Base-by-base conservation (phyloP, 2,888 invertebrate species). In the Ashinkailepas kermadecensis region DNA sequence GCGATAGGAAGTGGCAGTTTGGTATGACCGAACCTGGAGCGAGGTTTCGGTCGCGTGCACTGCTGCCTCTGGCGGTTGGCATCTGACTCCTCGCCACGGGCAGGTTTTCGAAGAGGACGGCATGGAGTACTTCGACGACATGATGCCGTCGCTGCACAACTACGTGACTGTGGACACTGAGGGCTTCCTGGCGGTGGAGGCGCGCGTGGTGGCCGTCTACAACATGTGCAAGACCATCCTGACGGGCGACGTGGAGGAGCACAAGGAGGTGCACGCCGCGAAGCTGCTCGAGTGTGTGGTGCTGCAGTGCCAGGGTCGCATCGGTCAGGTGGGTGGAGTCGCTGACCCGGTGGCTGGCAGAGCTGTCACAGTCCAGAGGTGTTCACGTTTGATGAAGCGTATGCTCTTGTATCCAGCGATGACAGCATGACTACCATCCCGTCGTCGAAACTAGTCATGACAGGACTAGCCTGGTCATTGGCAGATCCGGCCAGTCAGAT, bases 61-160 rank as follows among this genome's bases (percentile, higher is more conserved):
- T 4, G 39, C 39, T 39, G 39, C 39, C 39, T 39, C 4, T 39
- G 39, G 39, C 39, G 39, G 39, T 39, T 39, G 39, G 39, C 39
- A 39, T 39, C 15, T 21, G 21, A 62, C 82, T 78, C 83, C 82
- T 3, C 23, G 23, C 65, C 65, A 8, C 9, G 9, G 13, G 7
- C 88, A 92, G 87, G 93, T 96, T 85, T 97, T 98, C 87, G 94
- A 96, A 89, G 95, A 95, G 86, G 96, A 97, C 87, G 97, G 96
- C 74, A 92, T 93, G 82, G 98, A 98, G 87, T 98, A 96, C 89
- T 99, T 99, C 88, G 92, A 93, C 83, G 99, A 99, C 86, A 96
- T 99, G 94, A 98, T 99, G 97, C 97, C 99, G 0, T 94, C 96
- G 11, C 90, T 99, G 59, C 97, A 99, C 88, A 98, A 99, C 89